These are phyloP conservation scores for Torymus tubicola DNA, from an alignment of 2,888 invertebrate species.

Conservation along the genomic window DNA sequence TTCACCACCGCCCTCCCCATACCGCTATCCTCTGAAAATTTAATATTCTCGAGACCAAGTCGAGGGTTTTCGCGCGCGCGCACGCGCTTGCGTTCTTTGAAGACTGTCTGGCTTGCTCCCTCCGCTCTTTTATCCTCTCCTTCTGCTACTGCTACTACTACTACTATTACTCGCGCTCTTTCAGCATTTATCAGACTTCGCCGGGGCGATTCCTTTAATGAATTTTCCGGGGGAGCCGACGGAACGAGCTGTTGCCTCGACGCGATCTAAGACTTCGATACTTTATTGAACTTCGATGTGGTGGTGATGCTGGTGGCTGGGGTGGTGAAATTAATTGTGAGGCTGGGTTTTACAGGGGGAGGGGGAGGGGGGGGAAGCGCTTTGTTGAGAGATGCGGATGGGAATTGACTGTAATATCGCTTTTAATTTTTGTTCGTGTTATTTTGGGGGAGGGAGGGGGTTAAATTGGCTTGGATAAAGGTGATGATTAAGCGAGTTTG, in stretches of 20 bases:
- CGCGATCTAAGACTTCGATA: conserved; percentile 49
- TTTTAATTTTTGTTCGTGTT: too few species aligned
- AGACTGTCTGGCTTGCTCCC: conserved; percentile 28
- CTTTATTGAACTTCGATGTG: conserved; percentile 52
- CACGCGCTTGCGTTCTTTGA: conserved; percentile 51
- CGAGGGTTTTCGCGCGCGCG: conserved; percentile 47
- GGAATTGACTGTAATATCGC: too few species aligned
- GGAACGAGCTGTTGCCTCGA: background rate
- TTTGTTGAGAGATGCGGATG: too few species aligned
- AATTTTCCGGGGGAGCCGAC: conserved; percentile 62
- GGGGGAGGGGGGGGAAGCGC: background rate
- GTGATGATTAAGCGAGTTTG: too few species aligned
- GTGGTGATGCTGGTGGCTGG: conserved; percentile 14
- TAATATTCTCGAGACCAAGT: conserved; percentile 65
- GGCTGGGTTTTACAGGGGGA: background rate
- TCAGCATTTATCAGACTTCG: conserved; percentile 61
- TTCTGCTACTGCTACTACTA: conserved; percentile 52
- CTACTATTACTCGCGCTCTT: conserved; percentile 52
- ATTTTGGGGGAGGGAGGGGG: too few species aligned
- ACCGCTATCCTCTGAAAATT: conserved; percentile 63
- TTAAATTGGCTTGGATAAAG: too few species aligned
- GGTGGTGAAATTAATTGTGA: conserved; percentile 27
- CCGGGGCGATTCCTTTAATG: conserved; percentile 66
- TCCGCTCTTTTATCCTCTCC: conserved; percentile 27
- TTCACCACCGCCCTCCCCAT: background rate